These are phyloP conservation scores for Sebastes diaconus DNA, from an alignment of 2,797 vertebrate species.

Conservation along the genomic window DNA sequence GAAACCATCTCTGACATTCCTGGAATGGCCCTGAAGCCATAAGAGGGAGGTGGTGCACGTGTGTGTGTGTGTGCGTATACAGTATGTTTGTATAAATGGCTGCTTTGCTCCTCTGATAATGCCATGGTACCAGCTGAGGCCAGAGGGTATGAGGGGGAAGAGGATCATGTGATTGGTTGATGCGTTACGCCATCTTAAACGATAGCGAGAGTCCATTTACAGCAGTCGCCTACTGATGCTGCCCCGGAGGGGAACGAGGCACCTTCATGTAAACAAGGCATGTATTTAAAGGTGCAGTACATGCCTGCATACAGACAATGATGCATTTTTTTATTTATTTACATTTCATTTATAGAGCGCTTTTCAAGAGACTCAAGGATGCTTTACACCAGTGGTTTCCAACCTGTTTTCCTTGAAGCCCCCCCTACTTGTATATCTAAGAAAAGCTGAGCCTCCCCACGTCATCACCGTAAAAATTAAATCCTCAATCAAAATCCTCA, in stretches of 20 bases:
- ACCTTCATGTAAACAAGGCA: conserved; percentile 42
- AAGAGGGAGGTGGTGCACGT: conserved; percentile 61
- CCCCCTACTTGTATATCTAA: too few species aligned
- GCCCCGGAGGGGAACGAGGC: conserved; percentile 33
- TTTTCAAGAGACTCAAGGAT: neutral
- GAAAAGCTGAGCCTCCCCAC: too few species aligned
- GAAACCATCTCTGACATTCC: conserved; percentile 88
- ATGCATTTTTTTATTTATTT: neutral
- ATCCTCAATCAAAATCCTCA: too few species aligned
- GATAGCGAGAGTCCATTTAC: conserved; percentile 84
- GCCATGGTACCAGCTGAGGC: conserved; percentile 53
- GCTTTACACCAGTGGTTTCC: too few species aligned
- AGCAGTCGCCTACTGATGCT: conserved; percentile 48
- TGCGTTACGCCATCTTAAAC: conserved; percentile 83
- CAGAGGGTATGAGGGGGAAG: conserved; percentile 57
- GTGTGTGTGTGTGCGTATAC: conserved; percentile 22
- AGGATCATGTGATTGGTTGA: conserved; percentile 76
- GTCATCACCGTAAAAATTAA: too few species aligned
- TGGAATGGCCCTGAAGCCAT: conserved; percentile 87
- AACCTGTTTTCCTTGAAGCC: too few species aligned
- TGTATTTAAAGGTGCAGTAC: conserved; percentile 12
- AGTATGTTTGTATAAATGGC: conserved; percentile 57
- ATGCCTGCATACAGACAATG: neutral
- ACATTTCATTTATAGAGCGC: neutral
- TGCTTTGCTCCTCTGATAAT: conserved; percentile 67